Evolutionary conservation across 2,113 vertebrate species (phyloP).

Genomic region (Saccopteryx bilineata): DNA sequence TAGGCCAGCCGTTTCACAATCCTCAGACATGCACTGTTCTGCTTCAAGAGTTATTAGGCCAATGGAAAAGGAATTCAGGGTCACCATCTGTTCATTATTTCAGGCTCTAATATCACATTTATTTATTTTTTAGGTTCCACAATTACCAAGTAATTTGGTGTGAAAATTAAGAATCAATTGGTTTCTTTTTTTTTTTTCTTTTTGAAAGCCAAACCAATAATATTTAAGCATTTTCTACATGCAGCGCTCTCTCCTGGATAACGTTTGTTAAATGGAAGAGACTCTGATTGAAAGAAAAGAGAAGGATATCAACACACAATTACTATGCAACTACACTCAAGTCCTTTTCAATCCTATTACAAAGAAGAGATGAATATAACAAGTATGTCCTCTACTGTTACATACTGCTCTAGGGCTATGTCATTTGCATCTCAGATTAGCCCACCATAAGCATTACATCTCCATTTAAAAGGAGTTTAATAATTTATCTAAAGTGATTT

Average conservation of each 20-base stretch:
- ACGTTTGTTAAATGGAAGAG: not conserved
- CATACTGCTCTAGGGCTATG: not conserved
- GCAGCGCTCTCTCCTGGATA: not conserved
- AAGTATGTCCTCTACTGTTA: not conserved
- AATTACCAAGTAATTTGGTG: constrained; percentile 6
- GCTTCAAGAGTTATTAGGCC: constrained; percentile 52
- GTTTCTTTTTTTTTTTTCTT: not conserved
- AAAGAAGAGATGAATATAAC: not conserved
- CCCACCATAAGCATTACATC: not conserved
- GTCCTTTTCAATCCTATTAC: not conserved
- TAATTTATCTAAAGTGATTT: constrained; percentile 21
- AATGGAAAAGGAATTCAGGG: constrained; percentile 42
- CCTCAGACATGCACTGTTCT: constrained; percentile 20
- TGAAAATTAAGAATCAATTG: constrained; percentile 55
- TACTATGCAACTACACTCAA: not conserved
- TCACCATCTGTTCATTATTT: constrained; percentile 15
- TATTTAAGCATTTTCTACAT: not conserved
- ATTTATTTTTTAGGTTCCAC: not conserved
- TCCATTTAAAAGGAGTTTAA: constrained; percentile 53
- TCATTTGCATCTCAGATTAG: constrained; percentile 11
- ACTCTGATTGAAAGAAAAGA: not conserved
- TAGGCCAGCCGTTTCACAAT: constrained; percentile 57
- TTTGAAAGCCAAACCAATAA: not conserved
- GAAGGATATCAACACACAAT: not conserved
- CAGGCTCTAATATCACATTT: constrained; percentile 2